phyloP scores from a whole-genome alignment of 2,888 invertebrate species.

The Bellardia bayeri region DNA sequence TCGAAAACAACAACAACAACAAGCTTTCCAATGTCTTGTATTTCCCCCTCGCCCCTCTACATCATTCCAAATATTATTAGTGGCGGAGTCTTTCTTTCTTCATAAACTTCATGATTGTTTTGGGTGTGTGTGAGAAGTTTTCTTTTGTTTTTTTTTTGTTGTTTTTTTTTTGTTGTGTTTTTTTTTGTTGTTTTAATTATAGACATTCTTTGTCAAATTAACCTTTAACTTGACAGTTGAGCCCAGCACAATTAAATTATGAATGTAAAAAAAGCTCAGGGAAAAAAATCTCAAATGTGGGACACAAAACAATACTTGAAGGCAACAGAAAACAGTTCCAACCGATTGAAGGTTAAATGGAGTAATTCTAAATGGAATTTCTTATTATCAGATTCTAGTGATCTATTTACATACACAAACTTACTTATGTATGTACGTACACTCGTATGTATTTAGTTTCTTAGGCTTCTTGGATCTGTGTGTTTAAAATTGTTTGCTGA shows the following conservation, averaged over 20 bases:
- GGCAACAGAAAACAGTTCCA: slow-evolving; percentile 1
- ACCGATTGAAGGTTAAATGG: slow-evolving; percentile 70
- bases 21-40: slow-evolving; percentile 51
- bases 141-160: slow-evolving; percentile 14
- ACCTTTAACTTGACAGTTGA: slow-evolving; percentile 71
- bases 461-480: no score
- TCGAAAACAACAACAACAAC: slow-evolving; percentile 8
- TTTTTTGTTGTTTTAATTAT: slow-evolving; percentile 57
- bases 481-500: not conserved
- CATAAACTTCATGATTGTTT: slow-evolving; percentile 8
- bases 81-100: slow-evolving; percentile 5
- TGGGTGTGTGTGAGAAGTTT: slow-evolving; percentile 52
- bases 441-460: no score
- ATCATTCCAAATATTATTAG: not conserved
- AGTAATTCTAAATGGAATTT: slow-evolving; percentile 64
- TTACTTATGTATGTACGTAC: not conserved
- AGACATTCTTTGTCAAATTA: slow-evolving; percentile 72
- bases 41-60: not conserved
- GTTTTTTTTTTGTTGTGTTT: slow-evolving; percentile 8
- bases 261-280: slow-evolving; percentile 36
- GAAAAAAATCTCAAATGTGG: slow-evolving; percentile 22
- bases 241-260: slow-evolving; percentile 70
- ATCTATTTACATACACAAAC: slow-evolving; percentile 10
- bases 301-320: slow-evolving; percentile 31
- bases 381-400: slow-evolving; percentile 54